phyloP scores from a whole-genome alignment of 2,888 invertebrate species.

The Drosophila stalkeri region DNA sequence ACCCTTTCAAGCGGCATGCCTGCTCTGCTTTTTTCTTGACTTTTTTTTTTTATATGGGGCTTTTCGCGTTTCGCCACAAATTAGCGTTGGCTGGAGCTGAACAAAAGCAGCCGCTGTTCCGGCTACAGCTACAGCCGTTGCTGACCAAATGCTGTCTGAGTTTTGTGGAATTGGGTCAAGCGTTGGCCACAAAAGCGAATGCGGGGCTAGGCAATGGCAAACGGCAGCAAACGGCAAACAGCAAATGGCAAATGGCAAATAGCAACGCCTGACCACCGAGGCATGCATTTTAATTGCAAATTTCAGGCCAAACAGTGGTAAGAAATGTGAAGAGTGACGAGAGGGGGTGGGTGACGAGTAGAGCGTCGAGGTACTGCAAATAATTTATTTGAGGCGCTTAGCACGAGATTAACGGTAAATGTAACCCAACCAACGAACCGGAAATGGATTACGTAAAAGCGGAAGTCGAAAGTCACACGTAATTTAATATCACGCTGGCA shows the following conservation, averaged over 20 bases:
- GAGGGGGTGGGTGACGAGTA: not conserved
- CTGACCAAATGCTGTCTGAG: slow-evolving; percentile 63
- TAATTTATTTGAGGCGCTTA: slow-evolving; percentile 81
- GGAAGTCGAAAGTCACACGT: slow-evolving; percentile 79
- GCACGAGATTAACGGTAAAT: slow-evolving; percentile 79
- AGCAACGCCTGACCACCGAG: slow-evolving; percentile 47
- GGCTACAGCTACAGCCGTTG: slow-evolving; percentile 21
- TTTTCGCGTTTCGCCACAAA: slow-evolving; percentile 53
- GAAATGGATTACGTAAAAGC: slow-evolving; percentile 79
- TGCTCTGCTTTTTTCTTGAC: not conserved
- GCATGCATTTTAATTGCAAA: slow-evolving; percentile 81
- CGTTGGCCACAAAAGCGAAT: slow-evolving; percentile 59
- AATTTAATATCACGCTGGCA: slow-evolving; percentile 81
- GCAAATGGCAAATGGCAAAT: slow-evolving; percentile 19
- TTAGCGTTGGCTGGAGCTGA: slow-evolving; percentile 53
- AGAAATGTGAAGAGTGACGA: not conserved
- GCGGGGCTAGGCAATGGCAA: slow-evolving; percentile 41
- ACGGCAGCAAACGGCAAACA: slow-evolving; percentile 22
- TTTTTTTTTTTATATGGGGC: slow-evolving; percentile 5
- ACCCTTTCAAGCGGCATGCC: not conserved
- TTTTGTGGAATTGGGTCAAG: slow-evolving; percentile 70
- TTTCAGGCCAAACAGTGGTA: slow-evolving; percentile 44
- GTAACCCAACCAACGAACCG: slow-evolving; percentile 80
- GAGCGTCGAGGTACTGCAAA: slow-evolving; percentile 51
- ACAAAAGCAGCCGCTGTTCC: slow-evolving; percentile 4